Conservation (phyloP, 2,797 vertebrate species). For the Microctenopoma lineatum region DNA sequence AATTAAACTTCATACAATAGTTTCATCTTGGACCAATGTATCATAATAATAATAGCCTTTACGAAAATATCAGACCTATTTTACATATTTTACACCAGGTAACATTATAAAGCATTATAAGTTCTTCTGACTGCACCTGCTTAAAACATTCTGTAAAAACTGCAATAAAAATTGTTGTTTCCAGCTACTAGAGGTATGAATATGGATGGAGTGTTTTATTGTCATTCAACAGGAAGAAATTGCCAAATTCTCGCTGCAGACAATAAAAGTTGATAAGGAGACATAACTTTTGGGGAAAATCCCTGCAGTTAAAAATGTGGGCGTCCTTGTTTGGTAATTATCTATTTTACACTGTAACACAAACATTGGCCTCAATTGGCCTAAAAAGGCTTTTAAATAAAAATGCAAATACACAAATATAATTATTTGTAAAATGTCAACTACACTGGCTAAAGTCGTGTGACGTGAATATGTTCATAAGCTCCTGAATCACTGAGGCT, state of each 20-base stretch:
- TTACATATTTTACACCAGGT: slow-evolving; percentile 13
- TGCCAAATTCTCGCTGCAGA: slow-evolving; percentile 20
- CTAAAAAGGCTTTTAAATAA: too few species aligned
- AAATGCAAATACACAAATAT: background rate
- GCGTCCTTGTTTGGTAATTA: background rate
- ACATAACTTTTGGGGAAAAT: slow-evolving; percentile 11
- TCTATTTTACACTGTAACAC: background rate
- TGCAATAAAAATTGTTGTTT: slow-evolving; percentile 19
- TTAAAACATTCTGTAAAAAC: slow-evolving; percentile 17
- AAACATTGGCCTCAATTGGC: too few species aligned
- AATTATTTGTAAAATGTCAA: background rate
- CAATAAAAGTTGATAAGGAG: slow-evolving; percentile 20
- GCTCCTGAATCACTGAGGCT: background rate
- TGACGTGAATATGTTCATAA: background rate
- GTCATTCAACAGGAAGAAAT: slow-evolving; percentile 28
- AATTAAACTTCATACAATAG: background rate
- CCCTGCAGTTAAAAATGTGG: background rate
- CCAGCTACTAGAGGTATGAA: background rate
- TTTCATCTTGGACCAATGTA: background rate
- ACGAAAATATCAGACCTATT: slow-evolving; percentile 6
- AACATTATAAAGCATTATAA: slow-evolving; percentile 2
- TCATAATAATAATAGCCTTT: slow-evolving; percentile 13
- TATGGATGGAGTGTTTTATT: slow-evolving; percentile 27
- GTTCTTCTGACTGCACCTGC: background rate
- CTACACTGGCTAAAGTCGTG: background rate